Percentiles rank a stretch among this genome's conserved stretches.
Evolutionary conservation across 2,797 vertebrate genomes (phyloP).

Genomic region (Helostoma temminkii): DNA sequence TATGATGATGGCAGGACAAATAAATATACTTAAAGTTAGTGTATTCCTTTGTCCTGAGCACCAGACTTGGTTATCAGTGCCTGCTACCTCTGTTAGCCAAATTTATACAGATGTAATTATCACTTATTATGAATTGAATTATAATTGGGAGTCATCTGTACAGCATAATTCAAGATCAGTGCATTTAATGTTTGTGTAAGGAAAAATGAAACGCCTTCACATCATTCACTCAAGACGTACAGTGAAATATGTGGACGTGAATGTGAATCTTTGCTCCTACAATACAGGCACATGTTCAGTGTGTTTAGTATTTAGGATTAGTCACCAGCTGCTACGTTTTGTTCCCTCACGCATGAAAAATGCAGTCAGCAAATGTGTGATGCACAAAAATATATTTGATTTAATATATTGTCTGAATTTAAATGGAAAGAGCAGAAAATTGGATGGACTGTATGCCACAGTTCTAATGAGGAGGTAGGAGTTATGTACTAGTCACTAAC

Average conservation of each 20-base stretch:
- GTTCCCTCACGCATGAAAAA: background rate
- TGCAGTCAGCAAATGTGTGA: background rate
- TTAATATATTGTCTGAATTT: background rate
- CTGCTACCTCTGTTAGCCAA: slow-evolving; percentile 2
- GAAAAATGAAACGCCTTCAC: too few relatives aligned
- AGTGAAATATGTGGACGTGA: background rate
- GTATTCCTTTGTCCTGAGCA: too few relatives aligned
- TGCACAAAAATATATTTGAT: background rate
- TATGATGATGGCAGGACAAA: slow-evolving; percentile 8
- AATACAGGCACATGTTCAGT: too few relatives aligned
- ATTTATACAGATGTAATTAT: background rate
- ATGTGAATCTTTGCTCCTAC: too few relatives aligned
- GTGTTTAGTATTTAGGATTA: background rate
- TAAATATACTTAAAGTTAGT: slow-evolving; percentile 5
- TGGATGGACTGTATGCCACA: background rate
- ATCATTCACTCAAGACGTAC: background rate
- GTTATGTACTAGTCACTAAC: too few relatives aligned
- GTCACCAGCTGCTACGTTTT: background rate
- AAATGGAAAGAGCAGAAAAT: background rate
- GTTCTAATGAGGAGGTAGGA: background rate
- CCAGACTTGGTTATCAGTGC: background rate
- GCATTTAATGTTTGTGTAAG: background rate
- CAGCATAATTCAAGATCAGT: background rate
- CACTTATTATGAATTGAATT: background rate
- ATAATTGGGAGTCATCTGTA: background rate